Percentiles rank a stretch among this genome's conserved stretches.
Evolutionary conservation across 2,113 vertebrate species (phyloP).

Genomic region (Psammodynastes pulverulentus): DNA sequence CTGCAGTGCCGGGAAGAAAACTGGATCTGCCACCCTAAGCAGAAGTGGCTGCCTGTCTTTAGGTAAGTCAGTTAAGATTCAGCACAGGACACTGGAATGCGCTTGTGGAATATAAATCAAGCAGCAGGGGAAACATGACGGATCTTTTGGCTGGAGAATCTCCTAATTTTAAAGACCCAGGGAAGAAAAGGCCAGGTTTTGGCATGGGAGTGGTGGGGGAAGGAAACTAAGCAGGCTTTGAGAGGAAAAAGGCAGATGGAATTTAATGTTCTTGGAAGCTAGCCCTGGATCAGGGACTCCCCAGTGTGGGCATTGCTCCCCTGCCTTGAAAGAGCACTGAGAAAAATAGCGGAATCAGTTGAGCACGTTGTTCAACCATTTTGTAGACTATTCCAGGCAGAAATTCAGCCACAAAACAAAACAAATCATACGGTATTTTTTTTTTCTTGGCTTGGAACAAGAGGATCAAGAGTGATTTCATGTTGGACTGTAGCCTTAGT

Average conservation of each 20-base stretch:
- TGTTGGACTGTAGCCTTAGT: constrained; percentile 21
- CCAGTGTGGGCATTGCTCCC: constrained; percentile 62
- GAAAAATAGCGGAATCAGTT: constrained; percentile 62
- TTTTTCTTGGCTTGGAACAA: constrained; percentile 32
- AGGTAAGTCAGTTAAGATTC: constrained; percentile 28
- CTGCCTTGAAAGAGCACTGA: constrained; percentile 55
- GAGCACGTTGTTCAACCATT: constrained; percentile 56
- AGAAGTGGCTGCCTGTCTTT: background rate
- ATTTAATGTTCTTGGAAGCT: constrained; percentile 72
- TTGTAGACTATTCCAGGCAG: constrained; percentile 47
- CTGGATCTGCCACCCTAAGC: too few species aligned
- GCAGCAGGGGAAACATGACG: constrained; percentile 72
- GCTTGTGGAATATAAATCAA: constrained; percentile 64
- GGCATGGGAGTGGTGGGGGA: background rate
- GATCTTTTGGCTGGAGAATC: constrained; percentile 65
- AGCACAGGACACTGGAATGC: constrained; percentile 6
- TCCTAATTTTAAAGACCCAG: constrained; percentile 55
- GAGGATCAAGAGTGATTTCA: background rate
- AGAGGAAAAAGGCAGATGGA: constrained; percentile 66
- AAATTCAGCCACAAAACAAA: constrained; percentile 30
- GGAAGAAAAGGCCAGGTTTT: constrained; percentile 37
- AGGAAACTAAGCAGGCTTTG: constrained; percentile 68
- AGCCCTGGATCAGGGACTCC: constrained; percentile 64
- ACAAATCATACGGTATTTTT: constrained; percentile 25
- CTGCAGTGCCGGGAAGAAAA: rapidly evolving